phyloP scores from a whole-genome alignment of 2,113 vertebrate genomes.

The Lycocorax pyrrhopterus region DNA sequence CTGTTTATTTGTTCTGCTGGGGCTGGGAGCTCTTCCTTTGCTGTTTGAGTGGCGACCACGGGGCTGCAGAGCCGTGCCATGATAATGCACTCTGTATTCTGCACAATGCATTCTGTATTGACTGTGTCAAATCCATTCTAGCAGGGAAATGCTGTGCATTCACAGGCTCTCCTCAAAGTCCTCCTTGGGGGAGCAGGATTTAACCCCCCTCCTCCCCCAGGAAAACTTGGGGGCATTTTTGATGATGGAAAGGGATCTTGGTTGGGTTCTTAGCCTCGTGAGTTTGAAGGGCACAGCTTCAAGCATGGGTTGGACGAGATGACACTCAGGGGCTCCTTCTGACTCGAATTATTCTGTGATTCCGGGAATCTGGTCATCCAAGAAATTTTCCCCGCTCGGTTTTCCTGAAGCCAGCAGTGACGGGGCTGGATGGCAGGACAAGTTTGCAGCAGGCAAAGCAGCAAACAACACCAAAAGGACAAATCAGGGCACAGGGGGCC shows the following conservation, averaged over 20 bases:
- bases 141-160: neutral
- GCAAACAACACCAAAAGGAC: neutral
- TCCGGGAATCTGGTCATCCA: neutral
- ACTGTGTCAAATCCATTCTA: neutral
- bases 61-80: neutral
- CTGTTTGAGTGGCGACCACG: neutral
- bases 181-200: neutral
- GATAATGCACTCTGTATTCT: too few species aligned
- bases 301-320: neutral
- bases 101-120: too few species aligned
- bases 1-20: neutral
- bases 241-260: neutral
- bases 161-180: neutral
- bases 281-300: neutral
- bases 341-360: too few species aligned
- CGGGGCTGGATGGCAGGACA: neutral
- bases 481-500: neutral
- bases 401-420: neutral
- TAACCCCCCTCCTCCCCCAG: neutral
- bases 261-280: accelerated
- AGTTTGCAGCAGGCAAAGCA: neutral
- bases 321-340: neutral
- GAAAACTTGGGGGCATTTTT: neutral
- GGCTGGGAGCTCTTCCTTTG: neutral
- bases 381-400: accelerated